Evolutionary conservation across 2,113 vertebrate species (phyloP).

Genomic region (Dicrurus megarhynchus): DNA sequence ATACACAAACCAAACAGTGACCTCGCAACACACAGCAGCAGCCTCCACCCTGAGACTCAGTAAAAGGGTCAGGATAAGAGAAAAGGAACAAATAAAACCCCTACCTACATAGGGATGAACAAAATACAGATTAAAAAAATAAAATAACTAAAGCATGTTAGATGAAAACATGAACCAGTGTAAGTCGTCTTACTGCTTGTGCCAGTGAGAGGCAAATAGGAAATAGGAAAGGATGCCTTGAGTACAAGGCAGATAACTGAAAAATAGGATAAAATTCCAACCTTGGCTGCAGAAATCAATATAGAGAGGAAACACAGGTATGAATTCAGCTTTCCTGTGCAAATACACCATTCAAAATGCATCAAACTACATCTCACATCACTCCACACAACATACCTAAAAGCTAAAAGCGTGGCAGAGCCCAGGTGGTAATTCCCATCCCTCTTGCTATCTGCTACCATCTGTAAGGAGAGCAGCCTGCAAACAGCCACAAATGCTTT

Average conservation of each 20-base stretch:
- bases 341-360: background rate
- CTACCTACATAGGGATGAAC: background rate
- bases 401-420: background rate
- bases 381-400: background rate
- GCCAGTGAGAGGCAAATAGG: background rate
- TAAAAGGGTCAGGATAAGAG: background rate
- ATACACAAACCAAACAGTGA: background rate
- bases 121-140: background rate
- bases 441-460: background rate
- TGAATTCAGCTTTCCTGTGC: background rate
- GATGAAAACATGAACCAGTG: background rate
- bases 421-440: background rate
- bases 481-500: background rate
- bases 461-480: background rate
- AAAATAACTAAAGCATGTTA: background rate
- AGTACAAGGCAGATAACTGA: background rate
- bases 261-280: background rate
- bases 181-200: background rate
- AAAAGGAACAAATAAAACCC: background rate
- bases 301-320: background rate
- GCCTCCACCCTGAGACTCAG: background rate
- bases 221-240: background rate
- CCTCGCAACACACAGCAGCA: rapidly evolving
- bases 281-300: background rate
- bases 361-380: background rate